Percentiles rank a stretch among this genome's conserved stretches.
These are phyloP conservation scores for Torymus auratus DNA, from an alignment of 2,888 invertebrate species.

Conservation along the genomic window DNA sequence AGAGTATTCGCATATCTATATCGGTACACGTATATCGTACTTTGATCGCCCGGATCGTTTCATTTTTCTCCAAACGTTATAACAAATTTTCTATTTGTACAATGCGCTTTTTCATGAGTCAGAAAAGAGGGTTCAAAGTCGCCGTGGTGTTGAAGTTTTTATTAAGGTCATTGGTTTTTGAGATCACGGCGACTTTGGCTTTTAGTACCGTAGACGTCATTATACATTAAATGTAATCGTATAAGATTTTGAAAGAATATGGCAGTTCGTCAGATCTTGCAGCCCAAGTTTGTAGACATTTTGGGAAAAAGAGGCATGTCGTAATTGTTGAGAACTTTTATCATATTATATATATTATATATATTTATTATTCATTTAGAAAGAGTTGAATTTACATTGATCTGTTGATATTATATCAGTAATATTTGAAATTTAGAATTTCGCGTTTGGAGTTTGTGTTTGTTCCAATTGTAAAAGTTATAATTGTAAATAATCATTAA, in stretches of 20 bases:
- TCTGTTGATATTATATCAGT: constrained; percentile 34
- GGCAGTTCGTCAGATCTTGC: constrained; percentile 19
- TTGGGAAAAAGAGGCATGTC: constrained; percentile 61
- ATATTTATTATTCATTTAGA: constrained; percentile 18
- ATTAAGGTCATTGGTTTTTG: neutral
- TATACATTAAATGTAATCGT: constrained; percentile 20
- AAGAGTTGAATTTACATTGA: constrained; percentile 33
- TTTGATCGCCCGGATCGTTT: constrained; percentile 24
- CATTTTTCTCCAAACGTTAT: neutral
- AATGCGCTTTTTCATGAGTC: constrained; percentile 3
- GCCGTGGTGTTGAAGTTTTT: neutral
- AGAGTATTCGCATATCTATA: neutral
- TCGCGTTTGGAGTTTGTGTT: constrained; percentile 40
- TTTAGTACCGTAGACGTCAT: constrained; percentile 6
- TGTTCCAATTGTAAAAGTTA: neutral
- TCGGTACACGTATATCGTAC: constrained; percentile 36
- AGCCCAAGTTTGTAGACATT: constrained; percentile 58
- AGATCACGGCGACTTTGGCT: constrained; percentile 8
- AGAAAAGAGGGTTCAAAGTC: constrained; percentile 4
- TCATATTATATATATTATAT: too few species aligned
- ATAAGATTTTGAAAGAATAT: constrained; percentile 18
- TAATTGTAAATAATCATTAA: neutral
- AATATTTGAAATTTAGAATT: constrained; percentile 35
- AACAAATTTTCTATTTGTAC: constrained; percentile 2
- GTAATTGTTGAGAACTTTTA: constrained; percentile 54